Evolutionary conservation across 2,113 vertebrate genomes (phyloP).

Genomic region (Rhegmatorhina hoffmannsi): DNA sequence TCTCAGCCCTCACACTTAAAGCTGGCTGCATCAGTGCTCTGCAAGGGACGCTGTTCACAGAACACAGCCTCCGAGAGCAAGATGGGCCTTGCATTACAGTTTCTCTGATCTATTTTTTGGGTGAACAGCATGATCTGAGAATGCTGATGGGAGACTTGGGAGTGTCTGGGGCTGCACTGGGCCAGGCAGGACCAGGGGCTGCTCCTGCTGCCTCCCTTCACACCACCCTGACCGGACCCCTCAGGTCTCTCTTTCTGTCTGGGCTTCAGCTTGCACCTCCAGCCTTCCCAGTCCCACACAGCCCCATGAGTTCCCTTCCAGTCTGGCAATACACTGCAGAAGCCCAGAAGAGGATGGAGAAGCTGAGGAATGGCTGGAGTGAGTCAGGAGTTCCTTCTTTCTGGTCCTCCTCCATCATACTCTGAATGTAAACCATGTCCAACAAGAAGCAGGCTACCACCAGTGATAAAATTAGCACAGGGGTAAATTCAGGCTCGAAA

Average conservation of each 20-base stretch:
- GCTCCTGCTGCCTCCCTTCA: not conserved
- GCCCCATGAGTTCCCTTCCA: not conserved
- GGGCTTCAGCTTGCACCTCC: not conserved
- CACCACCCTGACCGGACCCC: not conserved
- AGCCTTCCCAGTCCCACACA: not conserved
- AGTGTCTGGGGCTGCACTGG: not conserved
- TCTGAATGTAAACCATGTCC: slow-evolving; percentile 29
- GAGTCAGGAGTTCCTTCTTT: not conserved
- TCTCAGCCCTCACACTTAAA: not conserved
- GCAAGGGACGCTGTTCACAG: not conserved
- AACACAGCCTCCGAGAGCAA: not conserved
- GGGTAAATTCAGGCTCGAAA: not conserved
- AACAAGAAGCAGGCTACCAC: slow-evolving; percentile 23
- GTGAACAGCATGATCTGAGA: not conserved
- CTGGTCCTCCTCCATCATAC: not conserved
- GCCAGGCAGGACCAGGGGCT: not conserved
- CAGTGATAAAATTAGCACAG: not conserved
- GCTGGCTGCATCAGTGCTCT: not conserved
- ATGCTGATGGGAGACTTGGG: not conserved
- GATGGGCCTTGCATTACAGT: not conserved
- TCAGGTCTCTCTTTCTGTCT: not conserved
- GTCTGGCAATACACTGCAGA: not conserved
- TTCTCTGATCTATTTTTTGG: not conserved
- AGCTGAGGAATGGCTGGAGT: not conserved
- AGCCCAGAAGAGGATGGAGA: not conserved